These are phyloP conservation scores for Ischnura elegans DNA, from an alignment of 2,888 invertebrate genomes.

Conservation along the genomic window DNA sequence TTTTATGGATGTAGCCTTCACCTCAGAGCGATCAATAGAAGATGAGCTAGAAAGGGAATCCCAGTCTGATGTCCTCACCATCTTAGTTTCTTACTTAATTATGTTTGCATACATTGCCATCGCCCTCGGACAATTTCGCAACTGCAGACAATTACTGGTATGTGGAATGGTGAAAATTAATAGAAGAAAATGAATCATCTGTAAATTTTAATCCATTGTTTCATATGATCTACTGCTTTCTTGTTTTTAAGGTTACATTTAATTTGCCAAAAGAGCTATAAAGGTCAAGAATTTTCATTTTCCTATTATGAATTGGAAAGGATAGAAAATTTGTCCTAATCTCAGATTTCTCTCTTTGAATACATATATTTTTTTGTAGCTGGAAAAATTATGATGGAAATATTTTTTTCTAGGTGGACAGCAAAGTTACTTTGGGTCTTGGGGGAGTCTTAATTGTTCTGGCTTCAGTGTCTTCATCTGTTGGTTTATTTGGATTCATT, in stretches of 20 bases:
- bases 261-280: too few species aligned
- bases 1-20: constrained; percentile 91
- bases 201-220: too few species aligned
- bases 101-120: constrained; percentile 99
- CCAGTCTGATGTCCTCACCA: constrained; percentile 94
- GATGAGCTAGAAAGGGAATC: constrained; percentile 97
- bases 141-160: constrained; percentile 83
- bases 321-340: too few species aligned
- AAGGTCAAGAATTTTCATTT: too few species aligned
- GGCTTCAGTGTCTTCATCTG: constrained; percentile 94
- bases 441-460: constrained; percentile 96
- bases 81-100: constrained; percentile 95
- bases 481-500: constrained; percentile 94
- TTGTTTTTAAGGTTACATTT: too few species aligned
- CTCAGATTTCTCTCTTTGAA: not conserved
- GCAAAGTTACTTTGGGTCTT: constrained; percentile 96
- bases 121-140: constrained; percentile 92
- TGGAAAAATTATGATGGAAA: not conserved
- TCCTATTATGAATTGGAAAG: too few species aligned
- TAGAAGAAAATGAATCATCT: too few species aligned
- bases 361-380: not conserved
- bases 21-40: constrained; percentile 95
- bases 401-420: constrained; percentile 88
- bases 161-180: constrained; percentile 70
- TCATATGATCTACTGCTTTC: too few species aligned